A percentile compares a stretch with the other conserved stretches of the same genome.
phyloP scores from a whole-genome alignment of 2,888 invertebrate genomes.

The Phengaris arion region DNA sequence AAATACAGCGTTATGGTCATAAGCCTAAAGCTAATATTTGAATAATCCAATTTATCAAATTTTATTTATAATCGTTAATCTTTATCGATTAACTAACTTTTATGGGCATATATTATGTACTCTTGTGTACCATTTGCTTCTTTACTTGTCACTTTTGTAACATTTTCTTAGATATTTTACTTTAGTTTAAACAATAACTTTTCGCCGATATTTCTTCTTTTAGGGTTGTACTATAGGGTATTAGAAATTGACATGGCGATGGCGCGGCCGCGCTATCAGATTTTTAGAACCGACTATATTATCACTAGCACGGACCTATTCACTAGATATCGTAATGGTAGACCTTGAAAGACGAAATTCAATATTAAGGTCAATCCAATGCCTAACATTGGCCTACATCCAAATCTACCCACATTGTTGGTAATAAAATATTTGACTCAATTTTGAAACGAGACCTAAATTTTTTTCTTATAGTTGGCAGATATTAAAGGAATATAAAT shows the following conservation, averaged over 20 bases:
- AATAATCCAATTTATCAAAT: neutral
- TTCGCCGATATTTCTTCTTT: too few relatives aligned
- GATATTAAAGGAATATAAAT: neutral
- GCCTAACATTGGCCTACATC: conserved; percentile 22
- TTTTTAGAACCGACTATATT: too few relatives aligned
- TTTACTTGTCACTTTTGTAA: neutral
- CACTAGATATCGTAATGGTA: neutral
- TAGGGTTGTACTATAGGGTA: too few relatives aligned
- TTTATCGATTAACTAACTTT: neutral
- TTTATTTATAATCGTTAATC: neutral
- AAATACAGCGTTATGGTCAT: too few relatives aligned
- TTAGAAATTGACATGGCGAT: too few relatives aligned
- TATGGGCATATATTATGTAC: neutral
- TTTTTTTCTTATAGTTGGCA: conserved; percentile 18
- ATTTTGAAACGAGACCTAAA: neutral
- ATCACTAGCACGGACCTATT: too few relatives aligned
- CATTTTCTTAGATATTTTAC: neutral
- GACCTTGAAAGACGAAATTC: conserved; percentile 9
- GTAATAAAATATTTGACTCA: conserved; percentile 9
- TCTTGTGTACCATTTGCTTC: neutral
- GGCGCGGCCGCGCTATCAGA: too few relatives aligned
- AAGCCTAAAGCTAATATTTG: too few relatives aligned
- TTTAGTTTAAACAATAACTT: neutral
- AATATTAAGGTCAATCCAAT: conserved; percentile 16
- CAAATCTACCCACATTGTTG: conserved; percentile 18